Conservation (phyloP, 2,113 vertebrate genomes). For the Panthera tigris region DNA sequence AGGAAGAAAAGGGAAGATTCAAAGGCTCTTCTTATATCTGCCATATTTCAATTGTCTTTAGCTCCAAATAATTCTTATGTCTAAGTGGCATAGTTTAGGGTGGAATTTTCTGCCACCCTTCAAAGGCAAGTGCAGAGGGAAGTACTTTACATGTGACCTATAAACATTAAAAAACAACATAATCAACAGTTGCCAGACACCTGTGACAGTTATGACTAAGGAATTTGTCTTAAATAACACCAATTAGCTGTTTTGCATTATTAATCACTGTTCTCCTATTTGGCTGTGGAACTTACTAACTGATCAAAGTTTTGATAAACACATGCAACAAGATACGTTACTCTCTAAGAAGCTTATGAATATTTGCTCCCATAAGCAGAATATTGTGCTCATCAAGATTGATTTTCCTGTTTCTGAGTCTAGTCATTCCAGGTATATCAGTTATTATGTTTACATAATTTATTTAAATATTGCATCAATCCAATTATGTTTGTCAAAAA, state of each 20-base stretch:
- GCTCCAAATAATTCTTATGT: not conserved
- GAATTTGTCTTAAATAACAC: not conserved
- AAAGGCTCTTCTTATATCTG: not conserved
- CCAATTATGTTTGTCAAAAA: not conserved
- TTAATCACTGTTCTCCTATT: not conserved
- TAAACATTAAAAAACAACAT: not conserved
- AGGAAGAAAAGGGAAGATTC: not conserved
- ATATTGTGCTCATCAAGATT: not conserved
- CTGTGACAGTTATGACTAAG: not conserved
- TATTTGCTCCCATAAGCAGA: not conserved
- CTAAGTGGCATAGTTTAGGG: not conserved
- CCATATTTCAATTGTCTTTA: not conserved
- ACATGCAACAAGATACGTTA: not conserved
- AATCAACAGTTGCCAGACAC: not conserved
- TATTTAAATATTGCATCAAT: constrained; percentile 37
- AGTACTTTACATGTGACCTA: not conserved
- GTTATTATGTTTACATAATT: not conserved
- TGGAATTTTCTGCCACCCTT: not conserved
- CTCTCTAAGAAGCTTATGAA: not conserved
- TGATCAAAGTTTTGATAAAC: not conserved
- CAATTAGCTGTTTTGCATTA: not conserved
- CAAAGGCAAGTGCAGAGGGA: not conserved
- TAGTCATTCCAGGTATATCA: not conserved
- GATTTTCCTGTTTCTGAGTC: not conserved
- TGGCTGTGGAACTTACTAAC: not conserved